These are phyloP conservation scores for Rhinichthys klamathensis DNA, from an alignment of 2,113 vertebrate genomes.

Conservation along the genomic window DNA sequence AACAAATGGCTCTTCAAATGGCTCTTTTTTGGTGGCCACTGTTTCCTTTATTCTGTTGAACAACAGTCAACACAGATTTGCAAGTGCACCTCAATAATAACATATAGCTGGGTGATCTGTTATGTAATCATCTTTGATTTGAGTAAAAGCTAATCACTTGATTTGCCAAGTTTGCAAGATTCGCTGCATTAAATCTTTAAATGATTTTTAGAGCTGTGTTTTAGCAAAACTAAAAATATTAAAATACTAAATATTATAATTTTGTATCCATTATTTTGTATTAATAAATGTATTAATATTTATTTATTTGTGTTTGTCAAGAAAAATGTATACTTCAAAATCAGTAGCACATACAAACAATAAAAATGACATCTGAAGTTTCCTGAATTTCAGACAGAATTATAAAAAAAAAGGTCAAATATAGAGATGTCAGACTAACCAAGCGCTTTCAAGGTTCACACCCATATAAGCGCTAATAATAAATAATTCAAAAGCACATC, in stretches of 20 bases:
- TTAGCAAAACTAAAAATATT: neutral
- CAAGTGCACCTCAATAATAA: neutral
- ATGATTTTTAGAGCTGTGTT: no score
- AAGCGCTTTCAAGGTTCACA: neutral
- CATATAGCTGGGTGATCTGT: neutral
- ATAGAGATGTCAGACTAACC: neutral
- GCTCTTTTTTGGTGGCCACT: neutral
- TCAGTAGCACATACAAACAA: neutral
- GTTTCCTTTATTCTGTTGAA: neutral
- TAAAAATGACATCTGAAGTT: neutral
- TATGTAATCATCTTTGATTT: neutral
- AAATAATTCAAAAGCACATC: neutral
- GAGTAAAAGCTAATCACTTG: neutral
- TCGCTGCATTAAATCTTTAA: no score
- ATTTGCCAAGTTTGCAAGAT: neutral
- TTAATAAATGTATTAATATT: neutral
- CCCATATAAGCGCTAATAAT: neutral
- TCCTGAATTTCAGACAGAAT: neutral
- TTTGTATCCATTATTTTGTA: neutral
- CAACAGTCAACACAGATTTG: neutral
- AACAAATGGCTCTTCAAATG: constrained; percentile 18
- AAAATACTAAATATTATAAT: neutral
- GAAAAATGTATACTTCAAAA: neutral
- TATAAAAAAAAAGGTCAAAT: no score
- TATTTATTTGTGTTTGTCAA: neutral